A percentile compares a stretch with the other conserved stretches of the same genome.
These are phyloP conservation scores for Diplodus puntazzo DNA, from an alignment of 2,797 vertebrate species.

Conservation along the genomic window DNA sequence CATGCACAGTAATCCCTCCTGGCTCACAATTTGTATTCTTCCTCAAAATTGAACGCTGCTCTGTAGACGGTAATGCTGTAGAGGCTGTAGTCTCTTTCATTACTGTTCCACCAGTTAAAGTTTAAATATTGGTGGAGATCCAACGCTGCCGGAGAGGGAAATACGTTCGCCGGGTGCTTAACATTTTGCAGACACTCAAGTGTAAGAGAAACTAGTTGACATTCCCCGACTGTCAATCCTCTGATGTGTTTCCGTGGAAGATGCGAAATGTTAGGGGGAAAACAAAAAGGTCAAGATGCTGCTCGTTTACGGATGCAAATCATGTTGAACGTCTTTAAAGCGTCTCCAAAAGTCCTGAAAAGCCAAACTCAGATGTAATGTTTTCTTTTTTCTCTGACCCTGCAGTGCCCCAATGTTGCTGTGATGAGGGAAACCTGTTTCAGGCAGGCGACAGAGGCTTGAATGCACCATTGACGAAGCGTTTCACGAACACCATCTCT, in stretches of 20 bases:
- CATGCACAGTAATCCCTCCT: constrained; percentile 28
- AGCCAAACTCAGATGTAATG: constrained; percentile 37
- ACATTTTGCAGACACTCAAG: constrained; percentile 40
- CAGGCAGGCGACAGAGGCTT: constrained; percentile 19
- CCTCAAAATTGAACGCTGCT: constrained; percentile 32
- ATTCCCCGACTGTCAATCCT: constrained; percentile 35
- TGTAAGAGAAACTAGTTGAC: constrained; percentile 36
- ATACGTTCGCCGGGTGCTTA: neutral
- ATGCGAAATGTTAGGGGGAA: constrained; percentile 34
- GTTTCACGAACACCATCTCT: constrained; percentile 24
- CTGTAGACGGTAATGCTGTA: constrained; percentile 27
- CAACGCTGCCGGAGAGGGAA: neutral
- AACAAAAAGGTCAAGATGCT: constrained; percentile 56
- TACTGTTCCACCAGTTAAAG: constrained; percentile 45
- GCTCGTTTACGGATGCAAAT: constrained; percentile 60
- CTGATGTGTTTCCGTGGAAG: constrained; percentile 26
- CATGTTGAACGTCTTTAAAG: constrained; percentile 25
- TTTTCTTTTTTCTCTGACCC: constrained; percentile 31
- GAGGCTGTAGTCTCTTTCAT: constrained; percentile 25
- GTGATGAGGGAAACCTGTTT: constrained; percentile 37
- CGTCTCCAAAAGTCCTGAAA: neutral
- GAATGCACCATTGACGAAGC: constrained; percentile 43
- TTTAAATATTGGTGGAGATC: constrained; percentile 33
- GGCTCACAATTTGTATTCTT: constrained; percentile 42
- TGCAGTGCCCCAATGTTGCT: constrained; percentile 11